Conservation (phyloP, 2,113 vertebrate species). For the Tetrax tetrax region DNA sequence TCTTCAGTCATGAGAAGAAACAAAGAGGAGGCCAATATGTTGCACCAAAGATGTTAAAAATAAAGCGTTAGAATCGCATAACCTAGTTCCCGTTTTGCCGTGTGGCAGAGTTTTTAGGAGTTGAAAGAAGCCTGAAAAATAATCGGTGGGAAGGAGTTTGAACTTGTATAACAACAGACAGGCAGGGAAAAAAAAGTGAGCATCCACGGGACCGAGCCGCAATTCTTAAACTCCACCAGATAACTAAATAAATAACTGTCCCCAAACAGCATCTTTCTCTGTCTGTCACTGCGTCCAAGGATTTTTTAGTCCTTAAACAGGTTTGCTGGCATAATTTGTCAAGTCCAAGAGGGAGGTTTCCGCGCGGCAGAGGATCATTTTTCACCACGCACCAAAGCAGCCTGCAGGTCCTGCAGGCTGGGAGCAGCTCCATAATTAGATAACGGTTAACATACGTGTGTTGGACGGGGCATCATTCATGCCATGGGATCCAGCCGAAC, state of each 20-base stretch:
- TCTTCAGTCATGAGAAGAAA: slow-evolving; percentile 50
- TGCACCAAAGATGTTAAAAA: slow-evolving; percentile 66
- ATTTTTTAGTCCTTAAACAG: slow-evolving; percentile 67
- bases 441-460: slow-evolving; percentile 20
- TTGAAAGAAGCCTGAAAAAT: slow-evolving; percentile 42
- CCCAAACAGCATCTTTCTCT: slow-evolving; percentile 14
- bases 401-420: neutral
- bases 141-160: slow-evolving; percentile 11
- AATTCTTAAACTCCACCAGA: neutral
- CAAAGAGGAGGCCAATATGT: slow-evolving; percentile 56
- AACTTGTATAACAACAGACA: neutral
- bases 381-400: neutral
- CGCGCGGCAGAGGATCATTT: slow-evolving; percentile 13
- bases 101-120: slow-evolving; percentile 34
- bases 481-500: neutral
- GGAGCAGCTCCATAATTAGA: slow-evolving; percentile 48
- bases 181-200: neutral
- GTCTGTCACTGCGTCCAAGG: slow-evolving; percentile 54
- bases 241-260: slow-evolving; percentile 30
- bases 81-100: slow-evolving; percentile 16
- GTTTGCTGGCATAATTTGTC: slow-evolving; percentile 63
- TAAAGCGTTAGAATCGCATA: slow-evolving; percentile 57
- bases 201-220: neutral
- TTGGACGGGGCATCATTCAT: slow-evolving; percentile 21
- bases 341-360: slow-evolving; percentile 45